Base-by-base conservation (phyloP, 2,113 vertebrate genomes). In the Albula glossodonta region DNA sequence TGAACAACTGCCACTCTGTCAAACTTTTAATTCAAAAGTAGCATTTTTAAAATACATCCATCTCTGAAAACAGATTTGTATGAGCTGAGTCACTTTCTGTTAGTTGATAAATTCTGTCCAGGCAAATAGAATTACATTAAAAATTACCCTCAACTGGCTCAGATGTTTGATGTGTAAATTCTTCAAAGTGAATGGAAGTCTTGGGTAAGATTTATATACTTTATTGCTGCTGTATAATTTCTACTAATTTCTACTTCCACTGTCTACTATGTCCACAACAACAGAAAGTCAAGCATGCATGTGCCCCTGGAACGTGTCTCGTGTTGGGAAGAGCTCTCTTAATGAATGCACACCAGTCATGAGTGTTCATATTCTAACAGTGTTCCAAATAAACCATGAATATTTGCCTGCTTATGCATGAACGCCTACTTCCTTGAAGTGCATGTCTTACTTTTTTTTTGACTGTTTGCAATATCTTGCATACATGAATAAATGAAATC, bases 401-500 rank as follows among this genome's bases (percentile, higher is more conserved):
- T 6, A 56, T 56, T 84, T 84, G 49, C 83, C 51, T 50, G 31
- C 74, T 49, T 79, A 84, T 57, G 74, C 74, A 48, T 66, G n/a
- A 77, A 25, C 5, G 25, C 8, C 3, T n/a, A 51, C 19, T 78
- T 78, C 25, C 31, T 53, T 77, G 51, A 51, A 10, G 74, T 22
- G 51, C 56, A 60, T 3, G 11, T 60, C 17, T 60, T 84, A 48
- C 74, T n/a, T n/a, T 60, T 74, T 52, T 74, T 51, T 17, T 79
- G 48, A 78, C 51, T 52, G 70, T 51, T 78, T 13, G 51, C 25
- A 56, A 48, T 79, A 56, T 79, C 83, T 57, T 57, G 80, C 19
- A 82, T 80, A 66, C 41, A 83, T 74, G 85, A 80, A 87, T 83
- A 83, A 82, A 78, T 86, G 13, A 51, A 82, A 31, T 53, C 48